Base-by-base conservation (phyloP, 2,888 invertebrate species). In the Pollenia amentaria region DNA sequence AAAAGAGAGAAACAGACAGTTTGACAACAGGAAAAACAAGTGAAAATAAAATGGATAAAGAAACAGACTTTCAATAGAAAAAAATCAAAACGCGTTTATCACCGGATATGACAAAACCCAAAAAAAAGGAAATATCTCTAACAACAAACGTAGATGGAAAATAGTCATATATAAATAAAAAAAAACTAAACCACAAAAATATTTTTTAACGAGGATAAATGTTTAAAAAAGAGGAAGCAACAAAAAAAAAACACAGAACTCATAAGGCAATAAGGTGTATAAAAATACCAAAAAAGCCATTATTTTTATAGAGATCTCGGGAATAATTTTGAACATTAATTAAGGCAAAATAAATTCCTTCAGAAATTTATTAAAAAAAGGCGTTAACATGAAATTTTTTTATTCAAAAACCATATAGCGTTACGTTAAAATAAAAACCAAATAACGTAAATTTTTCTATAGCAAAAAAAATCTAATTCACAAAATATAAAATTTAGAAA, bases 31-130 rank as follows among this genome's bases (percentile, higher is more conserved):
- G 46, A 55, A 79, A 78, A 80, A 8, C 64, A 55, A 80, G 12
- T 18, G 11, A 10, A 40, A 79, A 69, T 29, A 57, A 57, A 77
- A 72, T 55, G 38, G 21, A 51, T 18, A 78, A 65, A 78, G 48
- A 73, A 67, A 67, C 16, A n/a, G 7, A 40, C 4, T 60, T 57
- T 21, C 51, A 51, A 48, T 14, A 62, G 46, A 67, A 44, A 67
- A 53, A 67, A 44, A 67, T 75, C 53, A 46, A 75, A 84, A 84
- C 73, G 73, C 60, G 67, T 84, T 84, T 79, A 46, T 46, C 67
- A 73, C 21, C 77, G 78, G 78, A 84, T 84, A 29, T 78, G 21
- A 67, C 53, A 40, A 12, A 67, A 60, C 60, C 62, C 38, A 44
- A 73, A 44, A 53, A 51, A 55, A 51, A 51, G 11, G 46, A 38